Conservation (phyloP, 1,140 invertebrate species). For the Caenorhabditis brenneri region DNA sequence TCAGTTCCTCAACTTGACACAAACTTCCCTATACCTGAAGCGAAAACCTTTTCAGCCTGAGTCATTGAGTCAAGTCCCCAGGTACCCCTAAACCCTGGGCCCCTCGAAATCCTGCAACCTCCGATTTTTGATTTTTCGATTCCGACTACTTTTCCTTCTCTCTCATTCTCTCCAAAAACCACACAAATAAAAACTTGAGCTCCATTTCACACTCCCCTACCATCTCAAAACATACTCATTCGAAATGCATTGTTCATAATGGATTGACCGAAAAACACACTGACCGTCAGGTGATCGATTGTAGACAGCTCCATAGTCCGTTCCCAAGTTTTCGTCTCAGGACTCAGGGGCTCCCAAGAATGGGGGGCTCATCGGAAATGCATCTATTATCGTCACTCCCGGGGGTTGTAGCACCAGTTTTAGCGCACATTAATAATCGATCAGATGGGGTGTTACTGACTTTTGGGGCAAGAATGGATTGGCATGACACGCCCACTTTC, state of each 20-base stretch:
- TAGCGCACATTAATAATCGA: constrained; percentile 52
- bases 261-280: constrained; percentile 31
- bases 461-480: no score
- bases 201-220: background rate
- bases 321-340: background rate
- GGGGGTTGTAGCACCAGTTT: background rate
- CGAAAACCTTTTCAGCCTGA: no score
- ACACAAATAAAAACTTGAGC: background rate
- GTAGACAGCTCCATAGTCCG: background rate
- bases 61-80: no score
- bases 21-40: no score
- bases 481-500: constrained; percentile 17
- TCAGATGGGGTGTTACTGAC: background rate
- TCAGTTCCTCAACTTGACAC: no score
- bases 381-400: constrained; percentile 27
- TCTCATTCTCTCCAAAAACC: background rate
- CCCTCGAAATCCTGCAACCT: no score
- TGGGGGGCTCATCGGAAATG: constrained; percentile 37
- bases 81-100: no score
- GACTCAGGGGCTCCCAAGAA: no score
- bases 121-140: background rate
- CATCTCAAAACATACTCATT: background rate
- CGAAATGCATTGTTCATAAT: constrained; percentile 38
- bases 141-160: background rate
- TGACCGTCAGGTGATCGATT: constrained; percentile 19